A percentile compares a stretch with the other conserved stretches of the same genome.
Conservation (phyloP, 2,797 vertebrate genomes). For the Chelonia mydas region DNA sequence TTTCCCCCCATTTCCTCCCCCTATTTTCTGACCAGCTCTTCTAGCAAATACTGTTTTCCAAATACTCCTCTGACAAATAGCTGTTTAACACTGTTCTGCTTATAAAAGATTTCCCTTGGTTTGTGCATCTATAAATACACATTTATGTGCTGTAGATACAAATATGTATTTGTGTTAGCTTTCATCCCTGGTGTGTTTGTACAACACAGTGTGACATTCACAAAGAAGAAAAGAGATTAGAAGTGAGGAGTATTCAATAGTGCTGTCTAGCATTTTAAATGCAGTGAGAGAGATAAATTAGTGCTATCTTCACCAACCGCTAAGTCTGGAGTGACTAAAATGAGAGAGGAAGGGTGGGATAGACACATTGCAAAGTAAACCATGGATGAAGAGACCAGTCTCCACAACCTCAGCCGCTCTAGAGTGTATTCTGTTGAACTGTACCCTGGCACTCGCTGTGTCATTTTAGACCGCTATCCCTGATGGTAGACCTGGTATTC, state of each 20-base stretch:
- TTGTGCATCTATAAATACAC: conserved; percentile 28
- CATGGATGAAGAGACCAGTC: neutral
- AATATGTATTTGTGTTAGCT: conserved; percentile 45
- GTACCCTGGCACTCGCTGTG: neutral
- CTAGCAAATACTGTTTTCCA: neutral
- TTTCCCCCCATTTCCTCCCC: neutral
- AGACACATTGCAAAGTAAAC: neutral
- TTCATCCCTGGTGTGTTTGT: conserved; percentile 41
- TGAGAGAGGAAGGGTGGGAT: neutral
- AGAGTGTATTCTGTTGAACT: neutral
- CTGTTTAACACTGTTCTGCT: conserved; percentile 5
- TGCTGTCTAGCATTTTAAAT: neutral
- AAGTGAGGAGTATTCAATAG: conserved; percentile 18
- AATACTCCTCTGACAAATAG: neutral
- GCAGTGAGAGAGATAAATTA: neutral
- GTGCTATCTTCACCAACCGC: neutral
- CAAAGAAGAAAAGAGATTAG: conserved; percentile 21
- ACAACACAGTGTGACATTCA: conserved; percentile 41
- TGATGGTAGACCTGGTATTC: neutral
- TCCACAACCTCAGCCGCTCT: neutral
- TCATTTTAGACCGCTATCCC: neutral
- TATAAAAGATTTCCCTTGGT: conserved; percentile 10
- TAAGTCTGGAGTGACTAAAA: conserved; percentile 17
- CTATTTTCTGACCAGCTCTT: conserved; percentile 13
- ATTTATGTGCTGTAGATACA: conserved; percentile 45